Conservation (phyloP, 2,888 invertebrate genomes). For the Orthonychiurus folsomi region DNA sequence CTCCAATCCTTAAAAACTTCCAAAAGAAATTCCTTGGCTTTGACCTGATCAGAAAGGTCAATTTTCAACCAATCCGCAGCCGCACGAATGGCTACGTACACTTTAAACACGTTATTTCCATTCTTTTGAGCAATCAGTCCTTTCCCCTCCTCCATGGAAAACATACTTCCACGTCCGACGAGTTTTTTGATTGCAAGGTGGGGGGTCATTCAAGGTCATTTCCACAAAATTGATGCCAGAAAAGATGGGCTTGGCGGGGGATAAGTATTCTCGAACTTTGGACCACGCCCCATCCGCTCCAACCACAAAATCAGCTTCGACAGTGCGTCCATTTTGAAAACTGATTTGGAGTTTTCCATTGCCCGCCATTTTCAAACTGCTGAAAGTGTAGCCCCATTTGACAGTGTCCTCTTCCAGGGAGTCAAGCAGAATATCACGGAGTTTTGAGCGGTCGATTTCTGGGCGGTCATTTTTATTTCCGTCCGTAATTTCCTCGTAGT, state of each 20-base stretch:
- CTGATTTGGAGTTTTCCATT: neutral
- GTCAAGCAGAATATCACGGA: slow-evolving; percentile 5
- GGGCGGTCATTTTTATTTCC: neutral
- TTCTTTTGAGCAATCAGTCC: neutral
- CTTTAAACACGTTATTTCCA: neutral
- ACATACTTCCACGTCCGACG: neutral
- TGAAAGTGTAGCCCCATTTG: neutral
- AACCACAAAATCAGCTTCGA: neutral
- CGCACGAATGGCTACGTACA: neutral
- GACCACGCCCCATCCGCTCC: neutral
- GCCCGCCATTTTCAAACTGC: neutral
- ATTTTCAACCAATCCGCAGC: neutral
- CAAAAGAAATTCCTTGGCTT: neutral
- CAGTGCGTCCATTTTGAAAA: neutral
- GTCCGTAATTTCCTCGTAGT: neutral
- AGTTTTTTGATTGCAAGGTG: neutral
- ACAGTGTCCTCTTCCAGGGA: neutral
- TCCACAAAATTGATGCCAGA: neutral
- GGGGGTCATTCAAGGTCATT: neutral
- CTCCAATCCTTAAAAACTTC: neutral
- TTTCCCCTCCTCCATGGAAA: neutral
- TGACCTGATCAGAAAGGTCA: neutral
- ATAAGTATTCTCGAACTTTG: neutral
- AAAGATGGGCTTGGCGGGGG: neutral
- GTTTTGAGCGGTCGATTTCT: slow-evolving; percentile 2